phyloP scores from a whole-genome alignment of 2,797 vertebrate genomes.

The Aplochiton taeniatus region DNA sequence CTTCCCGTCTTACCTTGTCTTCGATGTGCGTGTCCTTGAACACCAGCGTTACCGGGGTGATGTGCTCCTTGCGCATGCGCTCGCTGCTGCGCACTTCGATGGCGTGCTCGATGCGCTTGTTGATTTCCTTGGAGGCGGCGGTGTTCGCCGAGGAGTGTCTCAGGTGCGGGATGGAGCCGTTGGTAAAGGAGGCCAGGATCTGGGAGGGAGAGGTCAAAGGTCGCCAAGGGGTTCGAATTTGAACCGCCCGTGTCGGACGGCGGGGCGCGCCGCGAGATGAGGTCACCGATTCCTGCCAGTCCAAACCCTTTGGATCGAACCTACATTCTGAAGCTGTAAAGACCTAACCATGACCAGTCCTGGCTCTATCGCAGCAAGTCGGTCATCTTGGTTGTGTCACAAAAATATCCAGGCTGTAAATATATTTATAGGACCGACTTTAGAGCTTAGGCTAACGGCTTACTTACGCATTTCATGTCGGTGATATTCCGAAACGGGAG shows the following conservation, averaged over 20 bases:
- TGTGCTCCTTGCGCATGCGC: constrained; percentile 74
- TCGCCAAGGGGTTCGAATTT: neutral
- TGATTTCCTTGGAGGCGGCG: constrained; percentile 72
- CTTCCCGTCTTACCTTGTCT: constrained; percentile 65
- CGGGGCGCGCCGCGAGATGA: too few species aligned
- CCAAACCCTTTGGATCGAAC: too few species aligned
- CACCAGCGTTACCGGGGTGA: constrained; percentile 68
- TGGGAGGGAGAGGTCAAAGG: constrained; percentile 35
- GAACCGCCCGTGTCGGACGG: too few species aligned
- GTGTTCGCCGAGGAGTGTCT: constrained; percentile 48
- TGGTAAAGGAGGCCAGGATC: constrained; percentile 78
- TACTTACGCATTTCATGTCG: constrained; percentile 91
- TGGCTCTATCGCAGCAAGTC: too few species aligned
- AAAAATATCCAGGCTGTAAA: too few species aligned
- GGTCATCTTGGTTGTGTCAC: too few species aligned
- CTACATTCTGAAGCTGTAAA: too few species aligned
- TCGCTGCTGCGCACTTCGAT: constrained; percentile 78
- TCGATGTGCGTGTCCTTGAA: constrained; percentile 79
- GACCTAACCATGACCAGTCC: too few species aligned
- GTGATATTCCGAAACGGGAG: constrained; percentile 83
- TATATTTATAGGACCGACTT: neutral
- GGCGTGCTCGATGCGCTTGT: constrained; percentile 75
- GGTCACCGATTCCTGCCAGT: neutral
- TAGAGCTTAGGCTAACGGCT: neutral
- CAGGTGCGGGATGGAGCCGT: constrained; percentile 56